Evolutionary conservation across 2,113 vertebrate species (phyloP), one percentile per base, ranked within the genome.

Genomic region (Leptosomus discolor): DNA sequence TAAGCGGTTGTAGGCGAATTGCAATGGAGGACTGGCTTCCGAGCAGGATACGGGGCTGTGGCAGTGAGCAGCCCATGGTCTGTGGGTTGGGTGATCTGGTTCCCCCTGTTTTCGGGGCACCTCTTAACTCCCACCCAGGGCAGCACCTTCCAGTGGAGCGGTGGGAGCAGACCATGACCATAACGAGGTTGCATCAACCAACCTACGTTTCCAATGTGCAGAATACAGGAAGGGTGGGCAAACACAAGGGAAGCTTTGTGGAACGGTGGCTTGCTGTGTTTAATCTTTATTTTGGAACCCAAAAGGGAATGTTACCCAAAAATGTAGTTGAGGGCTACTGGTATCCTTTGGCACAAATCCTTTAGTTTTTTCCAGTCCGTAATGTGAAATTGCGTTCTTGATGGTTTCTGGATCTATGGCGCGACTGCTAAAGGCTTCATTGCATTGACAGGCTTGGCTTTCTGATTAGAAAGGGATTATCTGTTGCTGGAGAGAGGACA

Each of bases 391-490:
- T 8, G 11, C 29, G 30, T 69, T 82, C 48, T 54, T 53, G 20
- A 23, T 63, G 32, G 53, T 73, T 92, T 82, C 85, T 85, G 58
- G 51, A 81, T 27, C n/a, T 53, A 8, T 39, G 29, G 43, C 12
- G 5, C 69, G 50, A 84, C 23, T 39, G 68, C 68, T 64, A 58
- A 82, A 54, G 43, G 53, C 60, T 51, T 77, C 58, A 73, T 82
- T 53, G 32, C 65, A 54, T 10, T 48, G 71, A 36, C 65, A 86
- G 46, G 39, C 86, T 82, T 60, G 61, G 32, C 56, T 58, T 48
- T 82, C 76, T 86, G 75, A 82, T 92, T 85, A 68, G 73, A 77
- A 89, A 73, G 41, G 48, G 69, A 85, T 77, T 94, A 89, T 74
- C 76, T 86, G 36, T 48, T 53, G 65, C 85, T 2, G 1, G 68